Percentiles rank a stretch among this genome's conserved stretches.
phyloP scores from a whole-genome alignment of 2,113 vertebrate genomes.

The Megaceryle maxima region DNA sequence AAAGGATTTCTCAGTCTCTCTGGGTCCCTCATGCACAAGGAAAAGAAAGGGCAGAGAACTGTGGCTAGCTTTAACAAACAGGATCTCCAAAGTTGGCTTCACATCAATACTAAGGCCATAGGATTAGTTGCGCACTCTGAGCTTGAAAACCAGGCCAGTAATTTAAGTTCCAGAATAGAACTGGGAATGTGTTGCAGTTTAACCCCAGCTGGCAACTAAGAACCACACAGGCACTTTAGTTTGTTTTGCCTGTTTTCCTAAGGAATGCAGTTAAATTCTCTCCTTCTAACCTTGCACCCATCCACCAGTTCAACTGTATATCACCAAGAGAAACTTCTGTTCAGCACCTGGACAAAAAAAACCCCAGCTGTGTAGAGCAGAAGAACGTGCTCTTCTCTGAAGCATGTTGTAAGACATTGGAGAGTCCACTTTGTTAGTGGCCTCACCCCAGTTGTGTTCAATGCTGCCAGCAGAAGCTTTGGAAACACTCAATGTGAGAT shows the following conservation, averaged over 20 bases:
- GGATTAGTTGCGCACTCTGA: neutral
- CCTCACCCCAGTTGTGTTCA: neutral
- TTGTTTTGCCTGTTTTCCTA: neutral
- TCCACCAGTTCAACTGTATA: neutral
- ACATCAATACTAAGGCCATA: neutral
- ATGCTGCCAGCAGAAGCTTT: neutral
- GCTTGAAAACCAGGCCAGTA: neutral
- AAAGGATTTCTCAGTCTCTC: neutral
- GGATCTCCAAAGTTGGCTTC: neutral
- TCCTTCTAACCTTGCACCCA: neutral
- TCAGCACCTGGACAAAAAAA: neutral
- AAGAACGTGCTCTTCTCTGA: neutral
- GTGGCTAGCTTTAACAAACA: neutral
- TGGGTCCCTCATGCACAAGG: neutral
- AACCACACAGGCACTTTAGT: neutral
- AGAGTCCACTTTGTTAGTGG: neutral
- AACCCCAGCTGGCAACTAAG: neutral
- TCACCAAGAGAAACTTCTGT: neutral
- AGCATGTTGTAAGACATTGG: neutral
- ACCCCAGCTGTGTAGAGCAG: neutral
- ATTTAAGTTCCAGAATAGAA: neutral
- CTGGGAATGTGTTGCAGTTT: neutral
- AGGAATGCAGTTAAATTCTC: neutral
- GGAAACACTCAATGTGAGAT: neutral
- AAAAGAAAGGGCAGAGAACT: neutral